phyloP scores from a whole-genome alignment of 2,888 invertebrate species.

The Ectemnius continuus region DNA sequence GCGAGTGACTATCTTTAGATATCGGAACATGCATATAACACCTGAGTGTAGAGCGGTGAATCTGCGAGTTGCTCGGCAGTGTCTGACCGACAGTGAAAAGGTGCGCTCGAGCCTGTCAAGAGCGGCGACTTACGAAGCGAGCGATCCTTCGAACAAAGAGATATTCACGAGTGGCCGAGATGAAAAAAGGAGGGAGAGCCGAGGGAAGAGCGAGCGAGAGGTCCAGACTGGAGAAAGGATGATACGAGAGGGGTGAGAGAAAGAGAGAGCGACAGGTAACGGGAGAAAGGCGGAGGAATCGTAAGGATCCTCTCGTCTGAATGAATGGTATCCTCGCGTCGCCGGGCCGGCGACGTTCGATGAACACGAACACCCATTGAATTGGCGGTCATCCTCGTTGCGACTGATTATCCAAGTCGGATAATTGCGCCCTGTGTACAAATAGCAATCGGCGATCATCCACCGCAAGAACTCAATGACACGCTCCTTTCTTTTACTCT shows the following conservation, averaged over 20 bases:
- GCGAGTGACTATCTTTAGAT: too few relatives aligned
- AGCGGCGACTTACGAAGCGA: conserved; percentile 41
- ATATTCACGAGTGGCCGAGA: conserved; percentile 54
- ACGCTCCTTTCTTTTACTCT: background rate
- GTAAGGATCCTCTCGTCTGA: conserved; percentile 27
- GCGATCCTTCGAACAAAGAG: conserved; percentile 48
- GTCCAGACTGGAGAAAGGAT: conserved; percentile 25
- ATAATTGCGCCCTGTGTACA: conserved; percentile 3
- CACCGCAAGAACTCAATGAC: background rate
- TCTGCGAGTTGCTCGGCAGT: conserved; percentile 38
- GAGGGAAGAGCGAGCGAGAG: conserved; percentile 9
- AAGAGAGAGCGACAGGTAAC: conserved; percentile 36
- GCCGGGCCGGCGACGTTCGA: conserved; percentile 30
- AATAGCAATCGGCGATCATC: conserved; percentile 3
- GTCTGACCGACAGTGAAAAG: conserved; percentile 2
- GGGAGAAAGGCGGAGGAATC: conserved; percentile 29
- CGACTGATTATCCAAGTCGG: conserved; percentile 27
- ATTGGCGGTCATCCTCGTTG: conserved; percentile 35
- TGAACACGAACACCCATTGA: conserved; percentile 25
- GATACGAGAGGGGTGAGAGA: too few relatives aligned
- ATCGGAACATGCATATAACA: conserved; percentile 3
- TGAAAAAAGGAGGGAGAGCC: conserved; percentile 32
- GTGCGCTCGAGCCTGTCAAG: conserved; percentile 14
- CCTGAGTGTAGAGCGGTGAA: conserved; percentile 31
- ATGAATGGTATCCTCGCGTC: conserved; percentile 42